Evolutionary conservation across 2,888 invertebrate genomes (phyloP), one percentile per base, ranked within the genome.

Genomic region (Leptopilina drosophilae): DNA sequence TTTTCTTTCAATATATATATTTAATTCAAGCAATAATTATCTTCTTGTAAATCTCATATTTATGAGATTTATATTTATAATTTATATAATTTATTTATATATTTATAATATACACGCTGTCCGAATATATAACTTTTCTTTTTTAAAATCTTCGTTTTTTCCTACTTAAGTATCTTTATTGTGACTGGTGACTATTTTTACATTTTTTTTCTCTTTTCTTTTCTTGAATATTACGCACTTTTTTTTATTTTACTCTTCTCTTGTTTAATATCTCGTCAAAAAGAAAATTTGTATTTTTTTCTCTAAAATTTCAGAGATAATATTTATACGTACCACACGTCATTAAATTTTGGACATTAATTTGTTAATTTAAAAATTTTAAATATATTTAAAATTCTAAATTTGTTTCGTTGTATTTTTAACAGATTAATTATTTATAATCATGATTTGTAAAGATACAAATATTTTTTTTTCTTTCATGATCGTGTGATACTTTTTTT

Each of bases 401-500:
- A 33, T 33, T 33, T 33, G 33, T 33, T 33, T 33, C 33, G 33
- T 33, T 33, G 33, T 33, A 33, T 33, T 33, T 33, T 33, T 33
- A 33, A 0, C 2, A 33, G 33, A 33, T 33, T 33, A 33, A 33
- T 33, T 33, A 5, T 33, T 33, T 33, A 33, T 33, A 33, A 33
- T 33, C 5, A 4, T 33, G 14, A 14, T 3, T n/a, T 7, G 15
- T n/a, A n/a, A 12, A n/a, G 15, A 59, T 59, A n/a, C 5, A 15
- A 59, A 15, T 64, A 0, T 9, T 2, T 26, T 5, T 33, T 64
- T 26, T 20, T 5, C 20, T 20, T n/a, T n/a, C 53, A 73, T 73
- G 26, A 73, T 56, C 73, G 56, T 73, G 73, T 73, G 73, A 56
- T 73, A 73, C 26, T 73, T 56, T 73, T 20, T 49, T 53, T 9